Base-by-base conservation (phyloP, 2,113 vertebrate genomes). In the Seriola quinqueradiata region DNA sequence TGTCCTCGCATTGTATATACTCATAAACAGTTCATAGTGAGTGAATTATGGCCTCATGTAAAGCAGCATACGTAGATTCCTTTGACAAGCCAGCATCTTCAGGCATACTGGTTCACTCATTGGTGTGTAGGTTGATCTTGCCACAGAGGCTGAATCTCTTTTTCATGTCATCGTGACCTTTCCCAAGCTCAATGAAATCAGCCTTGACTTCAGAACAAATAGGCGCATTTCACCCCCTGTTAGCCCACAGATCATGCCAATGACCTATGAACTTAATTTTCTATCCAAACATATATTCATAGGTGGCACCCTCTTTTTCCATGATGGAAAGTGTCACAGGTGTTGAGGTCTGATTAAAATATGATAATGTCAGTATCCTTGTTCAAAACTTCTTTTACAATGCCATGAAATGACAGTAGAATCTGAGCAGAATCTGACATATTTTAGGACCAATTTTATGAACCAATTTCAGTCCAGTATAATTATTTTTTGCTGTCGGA, bases 201-300 rank as follows among this genome's bases (percentile, higher is more conserved):
- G 96, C 95, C 95, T 92, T 93, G 95, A 95, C 95, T 86, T 96
- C 93, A 96, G 97, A 97, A 96, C 95, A 97, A 97, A 97, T 95
- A 96, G 95, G 95, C 96, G 95, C 96, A 96, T 97, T 97, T 97
- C 97, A 96, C 96, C 94, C 92, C 91, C 91, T 90, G 95, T 97
- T 98, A 96, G 96, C 96, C 96, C 94, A 82, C 86, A 92, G 84
- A 94, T 93, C 91, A 88, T 81, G 90, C 90, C 65, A 6, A 6
- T 76, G 94, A 97, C 95, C 97, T 95, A 87, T 97, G 96, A 97
- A 96, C 97, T 95, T 95, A 85, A 95, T 95, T 95, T 97, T 96
- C 95, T 95, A 92, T 96, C 95, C 94, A 96, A 96, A 97, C 95
- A 94, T 93, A 96, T 97, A 96, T 97, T 96, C 96, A 96, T 95